Percentiles rank a stretch among this genome's conserved stretches.
These are phyloP conservation scores for Calliopum simillimum DNA, from an alignment of 2,888 invertebrate species.

Conservation along the genomic window DNA sequence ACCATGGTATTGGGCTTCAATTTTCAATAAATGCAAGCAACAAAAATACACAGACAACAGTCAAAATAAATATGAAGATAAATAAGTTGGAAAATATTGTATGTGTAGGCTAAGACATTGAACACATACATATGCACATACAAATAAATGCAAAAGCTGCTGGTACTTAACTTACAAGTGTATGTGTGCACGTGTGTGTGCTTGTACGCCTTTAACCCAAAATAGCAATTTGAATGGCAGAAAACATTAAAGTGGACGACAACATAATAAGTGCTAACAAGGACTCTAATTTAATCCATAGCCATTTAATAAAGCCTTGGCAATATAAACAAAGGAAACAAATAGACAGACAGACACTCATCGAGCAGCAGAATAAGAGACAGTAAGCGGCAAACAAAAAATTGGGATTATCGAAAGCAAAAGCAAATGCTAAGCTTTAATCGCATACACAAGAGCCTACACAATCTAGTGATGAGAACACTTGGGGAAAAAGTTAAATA, in stretches of 20 bases:
- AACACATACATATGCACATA: too few relatives aligned
- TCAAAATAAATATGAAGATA: neutral
- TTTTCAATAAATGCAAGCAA: conserved; percentile 9
- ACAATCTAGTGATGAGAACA: too few relatives aligned
- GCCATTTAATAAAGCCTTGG: conserved; percentile 8
- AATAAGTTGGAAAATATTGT: neutral
- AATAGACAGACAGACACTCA: conserved; percentile 7
- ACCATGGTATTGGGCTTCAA: conserved; percentile 3
- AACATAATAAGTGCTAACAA: conserved; percentile 4
- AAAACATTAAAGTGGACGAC: conserved; percentile 2
- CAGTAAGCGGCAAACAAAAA: too few relatives aligned
- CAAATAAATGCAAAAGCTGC: too few relatives aligned
- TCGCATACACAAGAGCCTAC: too few relatives aligned
- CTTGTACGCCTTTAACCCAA: neutral
- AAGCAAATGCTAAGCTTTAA: too few relatives aligned
- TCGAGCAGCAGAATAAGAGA: neutral
- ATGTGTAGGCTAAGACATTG: too few relatives aligned
- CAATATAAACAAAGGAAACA: neutral
- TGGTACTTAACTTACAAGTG: too few relatives aligned
- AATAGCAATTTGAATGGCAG: conserved; percentile 4
- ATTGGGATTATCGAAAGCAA: too few relatives aligned
- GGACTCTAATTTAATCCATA: conserved; percentile 17
- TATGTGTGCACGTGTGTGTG: too few relatives aligned
- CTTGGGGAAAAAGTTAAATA: too few relatives aligned
- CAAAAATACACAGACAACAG: neutral